Conservation (phyloP, 1,140 invertebrate species). For the Parapsyche elsis region DNA sequence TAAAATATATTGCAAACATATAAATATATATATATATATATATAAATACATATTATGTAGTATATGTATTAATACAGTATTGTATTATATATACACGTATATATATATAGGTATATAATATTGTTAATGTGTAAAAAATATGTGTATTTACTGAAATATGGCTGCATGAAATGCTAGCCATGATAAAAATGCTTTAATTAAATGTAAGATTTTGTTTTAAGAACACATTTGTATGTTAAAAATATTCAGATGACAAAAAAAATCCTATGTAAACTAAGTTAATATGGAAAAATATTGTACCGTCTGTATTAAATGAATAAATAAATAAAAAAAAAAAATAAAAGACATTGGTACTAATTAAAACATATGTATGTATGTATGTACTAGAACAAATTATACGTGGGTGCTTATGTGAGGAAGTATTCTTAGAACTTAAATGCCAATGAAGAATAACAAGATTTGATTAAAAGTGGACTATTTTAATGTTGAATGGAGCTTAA, state of each 20-base stretch:
- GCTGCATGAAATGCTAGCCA: slow-evolving; percentile 46
- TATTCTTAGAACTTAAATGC: no score
- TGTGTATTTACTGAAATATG: slow-evolving; percentile 39
- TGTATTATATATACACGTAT: slow-evolving; percentile 6
- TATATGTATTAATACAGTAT: slow-evolving; percentile 32
- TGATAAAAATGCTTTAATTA: slow-evolving; percentile 55
- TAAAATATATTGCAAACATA: neutral
- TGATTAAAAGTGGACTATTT: no score
- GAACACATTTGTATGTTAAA: slow-evolving; percentile 52
- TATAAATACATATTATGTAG: neutral
- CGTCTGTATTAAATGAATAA: slow-evolving; percentile 52
- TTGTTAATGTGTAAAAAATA: slow-evolving; percentile 48
- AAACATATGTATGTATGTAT: no score
- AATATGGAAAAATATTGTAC: slow-evolving; percentile 49
- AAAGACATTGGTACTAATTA: no score
- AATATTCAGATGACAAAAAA: slow-evolving; percentile 36
- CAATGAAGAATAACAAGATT: no score
- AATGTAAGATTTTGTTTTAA: slow-evolving; percentile 49
- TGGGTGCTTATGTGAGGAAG: no score
- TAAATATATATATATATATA: slow-evolving; percentile 1
- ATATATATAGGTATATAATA: slow-evolving; percentile 9
- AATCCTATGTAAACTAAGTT: slow-evolving; percentile 41
- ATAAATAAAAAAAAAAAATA: neutral
- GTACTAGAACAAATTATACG: no score
- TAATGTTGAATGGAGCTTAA: no score